Conservation (phyloP, 2,113 vertebrate genomes). For the Pangasianodon gigas region DNA sequence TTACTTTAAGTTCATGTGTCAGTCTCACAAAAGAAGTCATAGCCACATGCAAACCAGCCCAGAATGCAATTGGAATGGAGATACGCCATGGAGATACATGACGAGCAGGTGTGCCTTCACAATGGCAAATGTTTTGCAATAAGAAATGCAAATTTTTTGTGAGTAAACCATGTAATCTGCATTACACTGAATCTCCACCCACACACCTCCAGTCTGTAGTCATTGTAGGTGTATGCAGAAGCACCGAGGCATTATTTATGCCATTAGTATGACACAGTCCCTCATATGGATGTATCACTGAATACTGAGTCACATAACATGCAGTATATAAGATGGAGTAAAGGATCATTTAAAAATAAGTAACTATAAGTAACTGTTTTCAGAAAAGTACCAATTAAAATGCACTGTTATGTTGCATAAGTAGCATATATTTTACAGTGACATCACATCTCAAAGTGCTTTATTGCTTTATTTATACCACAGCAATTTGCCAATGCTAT, state of each 20-base stretch:
- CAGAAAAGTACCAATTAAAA: not conserved
- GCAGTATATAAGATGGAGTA: not conserved
- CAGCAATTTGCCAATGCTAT: not conserved
- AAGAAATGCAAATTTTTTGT: conserved; percentile 29
- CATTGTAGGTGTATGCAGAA: not conserved
- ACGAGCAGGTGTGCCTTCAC: conserved; percentile 8
- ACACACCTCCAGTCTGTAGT: not conserved
- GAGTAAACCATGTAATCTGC: conserved; percentile 17
- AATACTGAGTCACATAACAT: conserved; percentile 9
- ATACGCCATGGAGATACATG: not conserved
- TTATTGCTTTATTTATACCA: not conserved
- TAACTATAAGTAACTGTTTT: not conserved
- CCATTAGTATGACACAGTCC: not conserved
- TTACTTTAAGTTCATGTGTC: conserved; percentile 30
- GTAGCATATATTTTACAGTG: not conserved
- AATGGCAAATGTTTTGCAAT: conserved; percentile 12
- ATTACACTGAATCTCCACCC: not conserved
- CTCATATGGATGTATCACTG: not conserved
- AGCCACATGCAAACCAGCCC: not conserved
- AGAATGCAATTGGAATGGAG: not conserved
- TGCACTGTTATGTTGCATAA: not conserved
- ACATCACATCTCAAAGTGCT: not conserved
- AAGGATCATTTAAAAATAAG: not conserved
- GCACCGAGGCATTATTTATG: not conserved
- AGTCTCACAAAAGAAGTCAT: conserved; percentile 34